Evolutionary conservation across 2,888 invertebrate genomes (phyloP).

Genomic region (Hydroisotoma schaefferi): DNA sequence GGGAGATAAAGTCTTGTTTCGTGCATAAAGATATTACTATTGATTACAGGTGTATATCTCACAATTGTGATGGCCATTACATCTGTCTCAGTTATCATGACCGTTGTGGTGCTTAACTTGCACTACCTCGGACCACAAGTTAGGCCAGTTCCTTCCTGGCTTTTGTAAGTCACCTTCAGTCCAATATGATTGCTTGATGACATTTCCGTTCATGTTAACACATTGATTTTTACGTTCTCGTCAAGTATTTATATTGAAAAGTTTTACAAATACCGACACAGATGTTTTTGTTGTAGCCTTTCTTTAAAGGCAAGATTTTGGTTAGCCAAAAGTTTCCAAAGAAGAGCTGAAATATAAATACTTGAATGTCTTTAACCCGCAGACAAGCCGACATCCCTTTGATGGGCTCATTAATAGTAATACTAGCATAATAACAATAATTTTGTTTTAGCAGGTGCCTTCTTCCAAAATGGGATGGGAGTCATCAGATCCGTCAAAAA

Average conservation of each 20-base stretch:
- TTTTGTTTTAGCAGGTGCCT: constrained; percentile 27
- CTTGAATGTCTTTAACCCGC: too few relatives aligned
- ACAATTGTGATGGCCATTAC: constrained; percentile 60
- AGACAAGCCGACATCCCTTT: too few relatives aligned
- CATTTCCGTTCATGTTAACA: too few relatives aligned
- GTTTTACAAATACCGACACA: too few relatives aligned
- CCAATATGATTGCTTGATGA: too few relatives aligned
- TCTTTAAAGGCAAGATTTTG: too few relatives aligned
- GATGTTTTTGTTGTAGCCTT: too few relatives aligned
- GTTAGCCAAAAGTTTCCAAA: too few relatives aligned
- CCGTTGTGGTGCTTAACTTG: constrained; percentile 59
- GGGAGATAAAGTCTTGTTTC: too few relatives aligned
- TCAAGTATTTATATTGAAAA: too few relatives aligned
- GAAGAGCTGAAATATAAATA: too few relatives aligned
- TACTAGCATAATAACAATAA: background rate
- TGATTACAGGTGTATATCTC: constrained; percentile 57
- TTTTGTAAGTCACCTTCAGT: constrained; percentile 48
- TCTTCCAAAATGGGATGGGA: constrained; percentile 34
- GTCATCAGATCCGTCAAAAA: constrained; percentile 35
- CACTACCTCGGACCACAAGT: constrained; percentile 58
- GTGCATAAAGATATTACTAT: background rate
- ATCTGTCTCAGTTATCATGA: constrained; percentile 58
- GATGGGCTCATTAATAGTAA: background rate
- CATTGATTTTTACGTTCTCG: too few relatives aligned
- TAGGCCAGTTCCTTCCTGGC: constrained; percentile 55